Evolutionary conservation across 2,888 invertebrate genomes (phyloP).

Genomic region (Clitarchus hookeri): DNA sequence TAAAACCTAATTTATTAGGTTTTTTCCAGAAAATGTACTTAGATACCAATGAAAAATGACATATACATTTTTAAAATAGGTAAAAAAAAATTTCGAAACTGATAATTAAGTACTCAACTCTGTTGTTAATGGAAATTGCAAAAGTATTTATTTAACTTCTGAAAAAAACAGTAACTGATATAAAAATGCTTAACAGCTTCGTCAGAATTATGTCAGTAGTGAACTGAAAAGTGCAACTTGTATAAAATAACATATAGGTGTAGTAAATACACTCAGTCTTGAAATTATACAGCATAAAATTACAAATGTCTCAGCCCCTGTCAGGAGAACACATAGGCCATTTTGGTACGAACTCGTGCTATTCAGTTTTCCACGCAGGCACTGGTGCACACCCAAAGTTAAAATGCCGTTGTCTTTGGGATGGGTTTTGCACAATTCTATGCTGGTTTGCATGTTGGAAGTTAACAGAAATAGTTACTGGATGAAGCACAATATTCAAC

Average conservation of each 20-base stretch:
- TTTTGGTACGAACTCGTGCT: conserved; percentile 21
- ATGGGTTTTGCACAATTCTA: conserved; percentile 44
- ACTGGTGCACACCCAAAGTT: conserved; percentile 52
- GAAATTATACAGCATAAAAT: background rate
- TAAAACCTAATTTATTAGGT: background rate
- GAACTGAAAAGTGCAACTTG: background rate
- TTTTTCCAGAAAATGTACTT: background rate
- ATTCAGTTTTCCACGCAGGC: conserved; percentile 31
- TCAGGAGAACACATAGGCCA: conserved; percentile 30
- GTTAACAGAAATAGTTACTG: conserved; percentile 89
- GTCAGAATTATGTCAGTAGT: background rate
- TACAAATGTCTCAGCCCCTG: background rate
- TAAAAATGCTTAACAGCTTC: background rate
- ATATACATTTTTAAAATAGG: background rate
- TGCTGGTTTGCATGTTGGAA: conserved; percentile 55
- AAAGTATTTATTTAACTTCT: background rate
- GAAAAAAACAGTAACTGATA: background rate
- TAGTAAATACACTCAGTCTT: background rate
- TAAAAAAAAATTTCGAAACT: background rate
- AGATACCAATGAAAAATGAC: background rate
- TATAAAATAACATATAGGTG: background rate
- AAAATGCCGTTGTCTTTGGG: conserved; percentile 61
- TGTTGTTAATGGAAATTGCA: background rate
- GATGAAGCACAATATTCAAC: conserved; percentile 72
- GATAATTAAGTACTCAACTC: background rate